These are phyloP conservation scores for Erinaceus europaeus DNA, from an alignment of 2,113 vertebrate species.

Conservation along the genomic window DNA sequence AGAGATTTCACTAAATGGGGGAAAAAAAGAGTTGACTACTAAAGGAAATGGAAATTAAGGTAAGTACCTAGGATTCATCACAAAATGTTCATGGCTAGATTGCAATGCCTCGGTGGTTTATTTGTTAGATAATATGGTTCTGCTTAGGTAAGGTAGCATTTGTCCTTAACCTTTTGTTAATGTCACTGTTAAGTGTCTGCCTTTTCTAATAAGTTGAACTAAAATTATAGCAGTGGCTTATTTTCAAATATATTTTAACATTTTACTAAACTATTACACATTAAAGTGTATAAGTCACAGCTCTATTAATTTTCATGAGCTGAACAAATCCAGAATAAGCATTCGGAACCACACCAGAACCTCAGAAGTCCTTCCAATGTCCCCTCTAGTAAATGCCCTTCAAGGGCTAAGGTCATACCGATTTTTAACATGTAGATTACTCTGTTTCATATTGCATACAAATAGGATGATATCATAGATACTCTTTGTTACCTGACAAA, in stretches of 20 bases:
- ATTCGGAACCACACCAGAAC: background rate
- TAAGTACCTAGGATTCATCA: background rate
- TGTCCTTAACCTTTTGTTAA: background rate
- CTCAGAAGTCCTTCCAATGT: background rate
- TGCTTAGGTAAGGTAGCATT: background rate
- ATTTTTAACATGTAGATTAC: background rate
- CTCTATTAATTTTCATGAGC: constrained; percentile 11
- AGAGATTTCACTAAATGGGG: background rate
- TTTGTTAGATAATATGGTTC: background rate
- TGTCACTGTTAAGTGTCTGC: background rate
- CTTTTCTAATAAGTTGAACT: background rate
- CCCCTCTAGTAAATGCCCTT: background rate
- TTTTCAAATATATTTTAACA: background rate
- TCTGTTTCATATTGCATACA: background rate
- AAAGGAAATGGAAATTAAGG: background rate
- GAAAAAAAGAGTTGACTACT: background rate
- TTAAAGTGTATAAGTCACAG: background rate
- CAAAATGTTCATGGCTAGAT: background rate
- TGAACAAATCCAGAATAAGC: background rate
- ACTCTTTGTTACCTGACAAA: background rate
- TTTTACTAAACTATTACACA: background rate
- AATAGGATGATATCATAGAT: background rate
- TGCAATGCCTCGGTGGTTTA: background rate
- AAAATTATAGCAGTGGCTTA: background rate
- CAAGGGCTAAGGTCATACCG: background rate